Evolutionary conservation across 2,888 invertebrate species (phyloP).

Genomic region (Ophion costatus): DNA sequence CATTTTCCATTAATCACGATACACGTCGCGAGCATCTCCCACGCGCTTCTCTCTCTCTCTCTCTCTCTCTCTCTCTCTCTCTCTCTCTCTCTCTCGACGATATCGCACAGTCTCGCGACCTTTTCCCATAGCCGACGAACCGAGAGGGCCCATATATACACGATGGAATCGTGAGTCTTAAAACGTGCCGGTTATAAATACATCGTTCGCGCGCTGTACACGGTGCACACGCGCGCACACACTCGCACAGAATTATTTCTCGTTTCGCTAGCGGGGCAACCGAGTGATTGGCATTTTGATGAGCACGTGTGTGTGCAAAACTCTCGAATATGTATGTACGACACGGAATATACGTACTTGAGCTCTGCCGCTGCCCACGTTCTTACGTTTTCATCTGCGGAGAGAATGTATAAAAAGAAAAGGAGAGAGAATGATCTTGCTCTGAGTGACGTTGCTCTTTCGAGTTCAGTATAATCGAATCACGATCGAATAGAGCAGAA

Average conservation of each 20-base stretch:
- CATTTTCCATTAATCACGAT: too few species aligned
- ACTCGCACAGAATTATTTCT: not conserved
- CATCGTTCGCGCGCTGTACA: conserved; percentile 45
- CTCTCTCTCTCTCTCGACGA: not conserved
- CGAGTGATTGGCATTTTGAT: conserved; percentile 66
- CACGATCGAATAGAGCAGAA: not conserved
- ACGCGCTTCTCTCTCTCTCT: conserved; percentile 9
- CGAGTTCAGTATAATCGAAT: not conserved
- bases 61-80: too few species aligned
- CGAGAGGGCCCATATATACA: conserved; percentile 19
- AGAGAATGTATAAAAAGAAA: conserved; percentile 6
- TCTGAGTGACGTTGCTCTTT: conserved; percentile 1
- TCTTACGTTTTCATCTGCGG: conserved; percentile 7
- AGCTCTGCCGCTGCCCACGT: conserved; percentile 31
- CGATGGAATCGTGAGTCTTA: conserved; percentile 44
- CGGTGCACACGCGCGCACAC: not conserved
- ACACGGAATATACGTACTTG: too few species aligned
- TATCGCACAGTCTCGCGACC: conserved; percentile 34
- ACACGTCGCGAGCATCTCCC: conserved; percentile 11
- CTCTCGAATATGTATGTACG: conserved; percentile 54
- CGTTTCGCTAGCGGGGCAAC: conserved; percentile 41
- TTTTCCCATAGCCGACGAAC: conserved; percentile 53
- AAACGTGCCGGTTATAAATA: conserved; percentile 57
- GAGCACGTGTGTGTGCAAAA: conserved; percentile 52
- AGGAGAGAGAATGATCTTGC: not conserved